These are phyloP conservation scores for Bettongia penicillata DNA, from an alignment of 2,113 vertebrate species.

Conservation along the genomic window DNA sequence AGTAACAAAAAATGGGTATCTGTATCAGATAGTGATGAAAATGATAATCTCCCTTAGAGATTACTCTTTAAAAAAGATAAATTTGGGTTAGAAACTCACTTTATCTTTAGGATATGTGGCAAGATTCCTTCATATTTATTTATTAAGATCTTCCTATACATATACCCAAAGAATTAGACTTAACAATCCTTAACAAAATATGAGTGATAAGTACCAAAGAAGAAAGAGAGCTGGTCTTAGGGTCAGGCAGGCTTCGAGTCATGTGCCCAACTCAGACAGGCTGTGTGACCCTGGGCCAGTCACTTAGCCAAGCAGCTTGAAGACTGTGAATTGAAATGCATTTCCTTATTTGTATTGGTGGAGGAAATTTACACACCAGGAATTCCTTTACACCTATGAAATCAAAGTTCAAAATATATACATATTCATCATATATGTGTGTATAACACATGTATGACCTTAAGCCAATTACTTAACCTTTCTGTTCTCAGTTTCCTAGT, in stretches of 20 bases:
- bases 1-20: slow-evolving; percentile 18
- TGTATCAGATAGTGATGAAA: not conserved
- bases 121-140: not conserved
- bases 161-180: not conserved
- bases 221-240: not conserved
- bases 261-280: not conserved
- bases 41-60: slow-evolving; percentile 3
- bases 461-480: not conserved
- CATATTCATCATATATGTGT: not conserved
- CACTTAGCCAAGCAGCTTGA: not conserved
- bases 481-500: not conserved
- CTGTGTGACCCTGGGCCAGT: not conserved
- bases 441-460: not conserved
- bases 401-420: not conserved
- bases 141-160: not conserved
- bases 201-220: not conserved
- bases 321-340: not conserved
- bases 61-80: not conserved
- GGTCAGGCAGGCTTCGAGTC: too few relatives aligned
- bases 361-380: not conserved
- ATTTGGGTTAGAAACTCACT: not conserved
- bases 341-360: not conserved
- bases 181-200: not conserved
- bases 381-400: not conserved
- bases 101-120: not conserved